Percentiles rank a stretch among this genome's conserved stretches.
phyloP scores from a whole-genome alignment of 1,140 invertebrate species.

The Campoletis sonorensis region DNA sequence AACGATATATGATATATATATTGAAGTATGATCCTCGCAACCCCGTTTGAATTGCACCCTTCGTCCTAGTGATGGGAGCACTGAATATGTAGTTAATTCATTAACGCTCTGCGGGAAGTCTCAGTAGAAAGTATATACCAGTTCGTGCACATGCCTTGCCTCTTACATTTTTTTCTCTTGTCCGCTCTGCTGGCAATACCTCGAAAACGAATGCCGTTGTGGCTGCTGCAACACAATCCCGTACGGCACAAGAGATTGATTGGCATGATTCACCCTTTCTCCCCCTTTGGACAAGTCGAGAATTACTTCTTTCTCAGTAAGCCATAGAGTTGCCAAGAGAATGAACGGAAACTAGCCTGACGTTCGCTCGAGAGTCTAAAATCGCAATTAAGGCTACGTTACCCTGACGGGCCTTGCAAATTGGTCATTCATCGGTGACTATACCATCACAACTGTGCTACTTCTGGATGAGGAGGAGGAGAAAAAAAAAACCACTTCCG shows the following conservation, averaged over 20 bases:
- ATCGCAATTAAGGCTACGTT: slow-evolving; percentile 62
- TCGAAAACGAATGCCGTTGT: slow-evolving; percentile 23
- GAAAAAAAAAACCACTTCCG: slow-evolving; percentile 35
- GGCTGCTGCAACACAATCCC: slow-evolving; percentile 28
- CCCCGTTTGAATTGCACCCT: background rate
- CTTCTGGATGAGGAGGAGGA: background rate
- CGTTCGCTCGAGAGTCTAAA: slow-evolving; percentile 55
- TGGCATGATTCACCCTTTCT: slow-evolving; percentile 66
- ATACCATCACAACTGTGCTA: slow-evolving; percentile 20
- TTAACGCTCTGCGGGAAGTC: slow-evolving; percentile 64
- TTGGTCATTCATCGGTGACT: slow-evolving; percentile 62
- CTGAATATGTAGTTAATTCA: slow-evolving; percentile 67
- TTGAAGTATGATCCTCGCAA: slow-evolving; percentile 12
- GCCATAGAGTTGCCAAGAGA: slow-evolving; percentile 18
- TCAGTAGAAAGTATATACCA: slow-evolving; percentile 28
- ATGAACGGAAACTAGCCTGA: slow-evolving; percentile 30
- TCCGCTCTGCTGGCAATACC: slow-evolving; percentile 50
- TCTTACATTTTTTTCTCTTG: slow-evolving; percentile 40
- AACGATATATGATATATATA: background rate
- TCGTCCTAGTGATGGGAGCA: slow-evolving; percentile 49
- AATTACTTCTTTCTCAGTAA: slow-evolving; percentile 63
- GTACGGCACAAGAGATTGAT: slow-evolving; percentile 59
- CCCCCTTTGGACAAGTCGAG: slow-evolving; percentile 56
- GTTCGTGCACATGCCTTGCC: slow-evolving; percentile 31
- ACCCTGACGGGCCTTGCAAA: slow-evolving; percentile 56